A percentile compares a stretch with the other conserved stretches of the same genome.
phyloP scores from a whole-genome alignment of 2,888 invertebrate genomes.

The Micropterix aruncella region DNA sequence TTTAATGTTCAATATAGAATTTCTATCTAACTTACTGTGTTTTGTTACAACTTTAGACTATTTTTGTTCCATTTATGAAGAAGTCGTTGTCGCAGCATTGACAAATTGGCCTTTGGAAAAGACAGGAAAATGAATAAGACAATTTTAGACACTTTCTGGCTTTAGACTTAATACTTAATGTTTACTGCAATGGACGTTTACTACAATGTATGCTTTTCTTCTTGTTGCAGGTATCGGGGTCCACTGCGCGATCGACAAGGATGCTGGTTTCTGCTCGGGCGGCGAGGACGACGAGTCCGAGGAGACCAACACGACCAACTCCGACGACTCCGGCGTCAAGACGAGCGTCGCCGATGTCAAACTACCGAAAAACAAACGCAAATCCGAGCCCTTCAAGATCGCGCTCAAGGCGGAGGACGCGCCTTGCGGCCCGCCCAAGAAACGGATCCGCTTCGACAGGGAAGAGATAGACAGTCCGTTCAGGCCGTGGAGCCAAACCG shows the following conservation, averaged over 20 bases:
- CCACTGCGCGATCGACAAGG: slow-evolving; percentile 35
- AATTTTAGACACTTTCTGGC: too few relatives aligned
- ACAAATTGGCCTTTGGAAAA: too few relatives aligned
- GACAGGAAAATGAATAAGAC: too few relatives aligned
- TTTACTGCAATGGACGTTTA: neutral
- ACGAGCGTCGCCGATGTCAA: slow-evolving; percentile 20
- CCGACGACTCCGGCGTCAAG: slow-evolving; percentile 36
- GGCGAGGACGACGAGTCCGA: slow-evolving; percentile 54
- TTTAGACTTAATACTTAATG: too few relatives aligned
- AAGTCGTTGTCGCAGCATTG: too few relatives aligned
- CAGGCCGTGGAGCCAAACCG: slow-evolving; percentile 45
- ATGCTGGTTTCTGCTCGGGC: slow-evolving; percentile 62
- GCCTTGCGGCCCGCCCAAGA: slow-evolving; percentile 49
- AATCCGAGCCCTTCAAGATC: slow-evolving; percentile 51
- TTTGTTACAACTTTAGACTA: too few relatives aligned
- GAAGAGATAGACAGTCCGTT: slow-evolving; percentile 32
- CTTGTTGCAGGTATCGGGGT: slow-evolving; percentile 38
- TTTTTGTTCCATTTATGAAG: too few relatives aligned
- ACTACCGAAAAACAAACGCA: slow-evolving; percentile 43
- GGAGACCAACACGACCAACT: slow-evolving; percentile 33
- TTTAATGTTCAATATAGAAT: too few relatives aligned
- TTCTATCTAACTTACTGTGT: too few relatives aligned
- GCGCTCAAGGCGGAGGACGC: slow-evolving; percentile 26
- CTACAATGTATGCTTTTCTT: too few relatives aligned
- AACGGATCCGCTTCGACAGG: slow-evolving; percentile 46